Base-by-base conservation (phyloP, 1,140 invertebrate species). In the Hesperophylax magnus region DNA sequence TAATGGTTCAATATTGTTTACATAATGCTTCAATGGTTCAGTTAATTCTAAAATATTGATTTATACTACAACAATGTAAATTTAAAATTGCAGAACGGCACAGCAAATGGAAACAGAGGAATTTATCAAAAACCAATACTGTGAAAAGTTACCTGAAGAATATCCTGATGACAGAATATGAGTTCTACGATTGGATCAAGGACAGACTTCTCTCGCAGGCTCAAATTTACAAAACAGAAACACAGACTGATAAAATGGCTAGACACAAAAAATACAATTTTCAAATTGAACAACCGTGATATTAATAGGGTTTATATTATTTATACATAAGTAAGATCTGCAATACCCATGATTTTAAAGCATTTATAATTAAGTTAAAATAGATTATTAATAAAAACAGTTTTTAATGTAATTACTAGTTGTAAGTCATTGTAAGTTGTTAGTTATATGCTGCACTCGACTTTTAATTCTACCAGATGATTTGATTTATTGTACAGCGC, bases 141-240 rank as follows among this genome's bases (percentile, higher is more conserved):
- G 47, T 17, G 69, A 53, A 61, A 18, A 54, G 71, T 18, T 61
- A 53, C n/a, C 61, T 83, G 4, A 79, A 69, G 34, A 79, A 61
- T 52, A 34, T 71, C 18, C 77, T 80, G 14, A 63, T 86, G 52
- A 86, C 88, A 9, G 93, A 94, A 86, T 90, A 93, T 72, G 91
- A 93, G 81, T 93, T 94, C 86, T 94, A 93, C 85, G 83, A 91
- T 75, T 93, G 93, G 91, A 85, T 93, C 3, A 91, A 91, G 84
- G 87, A 86, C 20, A 88, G 93, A 80, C 86, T 93, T n/a, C 85
- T 91, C 47, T 86, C 88, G 54, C 88, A 88, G 87, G 85, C 82
- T 11, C 39, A 56, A 71, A 27, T 27, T 3, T 67, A 39, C 18
- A 76, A 80, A 67, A 27, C 11, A 75, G 54, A 82, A 71, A 47